These are phyloP conservation scores for Danaus melanippus DNA, from an alignment of 1,140 invertebrate species.

Conservation along the genomic window DNA sequence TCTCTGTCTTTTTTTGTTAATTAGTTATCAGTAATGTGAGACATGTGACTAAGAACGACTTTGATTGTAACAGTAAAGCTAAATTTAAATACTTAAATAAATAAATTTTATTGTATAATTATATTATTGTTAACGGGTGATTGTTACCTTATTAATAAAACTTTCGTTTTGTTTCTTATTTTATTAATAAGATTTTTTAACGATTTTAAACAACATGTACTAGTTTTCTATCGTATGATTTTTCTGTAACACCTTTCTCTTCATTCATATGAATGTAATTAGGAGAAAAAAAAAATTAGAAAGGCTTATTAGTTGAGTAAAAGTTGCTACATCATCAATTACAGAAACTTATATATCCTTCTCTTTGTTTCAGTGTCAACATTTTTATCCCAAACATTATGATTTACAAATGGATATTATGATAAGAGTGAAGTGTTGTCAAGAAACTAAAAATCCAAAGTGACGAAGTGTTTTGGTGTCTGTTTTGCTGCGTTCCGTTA, in stretches of 20 bases:
- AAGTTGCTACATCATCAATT: constrained; percentile 10
- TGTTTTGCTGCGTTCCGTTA: constrained; percentile 62
- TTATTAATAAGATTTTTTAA: too few relatives aligned
- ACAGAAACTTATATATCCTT: constrained; percentile 19
- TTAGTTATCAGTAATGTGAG: too few relatives aligned
- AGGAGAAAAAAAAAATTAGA: constrained; percentile 20
- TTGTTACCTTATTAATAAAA: too few relatives aligned
- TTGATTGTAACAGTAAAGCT: too few relatives aligned
- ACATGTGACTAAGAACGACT: too few relatives aligned
- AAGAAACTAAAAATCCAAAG: constrained; percentile 72
- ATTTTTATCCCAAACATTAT: constrained; percentile 71
- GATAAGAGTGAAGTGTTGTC: constrained; percentile 71
- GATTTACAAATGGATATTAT: constrained; percentile 73
- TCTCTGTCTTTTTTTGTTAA: too few relatives aligned
- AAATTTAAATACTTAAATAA: too few relatives aligned
- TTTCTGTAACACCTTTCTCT: constrained; percentile 13
- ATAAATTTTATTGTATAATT: too few relatives aligned
- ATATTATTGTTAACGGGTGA: too few relatives aligned
- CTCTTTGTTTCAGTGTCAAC: constrained; percentile 69
- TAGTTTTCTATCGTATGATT: constrained; percentile 5
- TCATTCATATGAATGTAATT: constrained; percentile 7
- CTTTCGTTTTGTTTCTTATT: too few relatives aligned
- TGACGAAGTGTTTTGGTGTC: constrained; percentile 66
- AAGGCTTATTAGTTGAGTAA: constrained; percentile 16
- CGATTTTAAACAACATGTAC: too few relatives aligned